A percentile compares a stretch with the other conserved stretches of the same genome.
These are phyloP conservation scores for Forbesichthys agassizii DNA, from an alignment of 2,113 vertebrate genomes.

Conservation along the genomic window DNA sequence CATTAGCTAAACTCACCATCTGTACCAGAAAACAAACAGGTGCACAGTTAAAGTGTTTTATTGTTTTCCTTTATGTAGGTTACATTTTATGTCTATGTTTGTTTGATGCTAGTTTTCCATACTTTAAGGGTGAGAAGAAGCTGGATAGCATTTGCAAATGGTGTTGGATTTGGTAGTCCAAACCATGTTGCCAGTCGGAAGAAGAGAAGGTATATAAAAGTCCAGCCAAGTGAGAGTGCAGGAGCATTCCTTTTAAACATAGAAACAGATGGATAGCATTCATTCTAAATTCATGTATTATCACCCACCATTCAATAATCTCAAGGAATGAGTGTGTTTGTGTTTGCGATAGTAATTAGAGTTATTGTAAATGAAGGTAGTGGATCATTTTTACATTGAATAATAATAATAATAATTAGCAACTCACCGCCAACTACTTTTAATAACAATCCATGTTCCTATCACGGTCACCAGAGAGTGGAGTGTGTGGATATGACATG, in stretches of 20 bases:
- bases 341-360: neutral
- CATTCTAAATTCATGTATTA: neutral
- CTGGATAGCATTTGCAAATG: constrained; percentile 88
- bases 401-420: neutral
- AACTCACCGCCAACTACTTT: constrained; percentile 80
- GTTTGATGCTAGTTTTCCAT: neutral
- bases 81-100: neutral
- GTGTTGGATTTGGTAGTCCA: constrained; percentile 79
- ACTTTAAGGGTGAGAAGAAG: constrained; percentile 90
- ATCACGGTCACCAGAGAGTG: constrained; percentile 86
- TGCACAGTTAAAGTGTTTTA: neutral
- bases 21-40: constrained; percentile 45
- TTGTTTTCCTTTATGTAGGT: neutral
- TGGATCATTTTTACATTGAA: no score
- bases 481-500: constrained; percentile 83
- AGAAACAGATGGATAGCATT: neutral
- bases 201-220: constrained; percentile 89
- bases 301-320: neutral
- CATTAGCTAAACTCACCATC: constrained; percentile 91
- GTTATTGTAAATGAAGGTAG: no score
- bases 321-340: no score
- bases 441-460: constrained; percentile 86
- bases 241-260: constrained; percentile 78
- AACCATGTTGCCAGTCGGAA: constrained; percentile 80
- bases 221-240: constrained; percentile 82